Conservation (phyloP, 1,140 invertebrate species). For the Antheraea pernyi region DNA sequence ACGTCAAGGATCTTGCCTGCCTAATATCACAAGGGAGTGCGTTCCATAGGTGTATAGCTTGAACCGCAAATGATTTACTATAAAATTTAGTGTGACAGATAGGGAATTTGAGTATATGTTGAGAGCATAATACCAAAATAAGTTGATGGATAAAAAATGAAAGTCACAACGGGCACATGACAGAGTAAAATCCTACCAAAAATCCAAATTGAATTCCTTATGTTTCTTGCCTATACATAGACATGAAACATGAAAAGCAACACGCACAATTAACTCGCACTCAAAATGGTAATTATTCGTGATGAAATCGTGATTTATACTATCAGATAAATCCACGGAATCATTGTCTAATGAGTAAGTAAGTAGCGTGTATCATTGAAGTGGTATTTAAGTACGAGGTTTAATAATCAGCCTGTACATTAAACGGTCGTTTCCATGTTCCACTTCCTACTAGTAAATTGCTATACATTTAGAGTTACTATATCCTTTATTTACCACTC, state of each 20-base stretch:
- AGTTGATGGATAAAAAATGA: too few species aligned
- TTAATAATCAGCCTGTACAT: constrained; percentile 28
- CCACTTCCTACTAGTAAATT: constrained; percentile 45
- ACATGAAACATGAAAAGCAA: not conserved
- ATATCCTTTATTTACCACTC: constrained; percentile 19
- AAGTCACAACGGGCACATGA: too few species aligned
- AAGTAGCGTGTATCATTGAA: not conserved
- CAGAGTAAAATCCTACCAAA: too few species aligned
- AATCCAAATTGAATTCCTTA: too few species aligned
- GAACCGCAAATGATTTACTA: too few species aligned
- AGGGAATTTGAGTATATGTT: too few species aligned
- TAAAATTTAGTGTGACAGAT: not conserved
- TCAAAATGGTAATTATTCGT: not conserved
- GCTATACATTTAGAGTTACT: constrained; percentile 24
- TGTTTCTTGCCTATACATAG: too few species aligned
- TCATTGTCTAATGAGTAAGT: not conserved
- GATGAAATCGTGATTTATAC: not conserved
- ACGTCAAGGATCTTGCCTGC: too few species aligned
- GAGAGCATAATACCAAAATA: too few species aligned
- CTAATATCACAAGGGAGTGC: too few species aligned
- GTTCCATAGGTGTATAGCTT: too few species aligned
- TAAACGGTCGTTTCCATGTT: constrained; percentile 37
- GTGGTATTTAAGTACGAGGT: not conserved
- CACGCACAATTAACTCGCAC: not conserved
- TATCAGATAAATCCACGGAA: not conserved